Evolutionary conservation across 2,113 vertebrate species (phyloP), one percentile per base, ranked within the genome.

Genomic region (Phoxinus phoxinus): DNA sequence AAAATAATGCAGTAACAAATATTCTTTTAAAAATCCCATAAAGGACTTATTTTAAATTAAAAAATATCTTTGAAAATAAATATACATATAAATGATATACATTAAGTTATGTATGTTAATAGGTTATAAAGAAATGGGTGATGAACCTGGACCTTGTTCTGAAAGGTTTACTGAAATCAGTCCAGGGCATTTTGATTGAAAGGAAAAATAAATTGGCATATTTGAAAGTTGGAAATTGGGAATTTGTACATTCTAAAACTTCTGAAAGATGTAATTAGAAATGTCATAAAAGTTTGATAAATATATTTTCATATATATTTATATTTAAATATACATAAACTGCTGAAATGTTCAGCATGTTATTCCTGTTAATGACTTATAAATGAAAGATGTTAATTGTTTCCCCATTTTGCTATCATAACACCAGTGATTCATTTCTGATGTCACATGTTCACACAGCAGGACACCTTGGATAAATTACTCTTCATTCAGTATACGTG

Each of bases 371-470:
- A 81, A 81, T 67, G 41, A 67, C 11, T 48, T 67, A 30, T 46
- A 35, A 65, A 81, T 81, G 37, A 81, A 56, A 23, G 30, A 35
- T 79, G 32, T 35, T 61, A 67, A 81, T 15, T 67, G 41, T 67
- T 48, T 30, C 10, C 25, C 23, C 25, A 65, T 48, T 48, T 67
- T 51, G 59, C 27, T 32, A 13, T 51, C 11, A 67, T 81, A 81
- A 81, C n/a, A 75, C 73, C 25, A 65, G 27, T 41, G 35, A 81
- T 81, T 67, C 1, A 81, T 81, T 32, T 65, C 15, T 48, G 25
- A 46, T 81, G 78, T 65, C 37, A 41, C 67, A 17, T 81, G 59
- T 67, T 65, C 25, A 67, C 59, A 48, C 79, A 81, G 61, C 25
- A 48, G 41, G 79, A 65, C 44, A 67, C 41, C 41, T 81, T 81